Evolutionary conservation across 2,888 invertebrate genomes (phyloP).

Genomic region (Coenonympha arcania): DNA sequence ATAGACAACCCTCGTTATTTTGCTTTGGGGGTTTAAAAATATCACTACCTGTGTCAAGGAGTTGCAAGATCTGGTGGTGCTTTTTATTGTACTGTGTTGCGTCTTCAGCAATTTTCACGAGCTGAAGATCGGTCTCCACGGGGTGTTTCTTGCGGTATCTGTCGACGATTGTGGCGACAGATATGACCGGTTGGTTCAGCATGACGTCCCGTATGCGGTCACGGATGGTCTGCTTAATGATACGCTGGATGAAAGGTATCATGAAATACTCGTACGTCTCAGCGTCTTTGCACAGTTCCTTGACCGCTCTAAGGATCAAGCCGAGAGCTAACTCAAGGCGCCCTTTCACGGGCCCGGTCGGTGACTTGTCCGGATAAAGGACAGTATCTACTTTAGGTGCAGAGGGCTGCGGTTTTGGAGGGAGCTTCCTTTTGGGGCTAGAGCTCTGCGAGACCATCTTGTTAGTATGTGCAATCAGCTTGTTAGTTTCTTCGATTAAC

Average conservation of each 20-base stretch:
- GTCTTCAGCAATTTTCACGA: conserved; percentile 39
- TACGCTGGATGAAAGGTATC: conserved; percentile 30
- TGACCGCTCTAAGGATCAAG: conserved; percentile 46
- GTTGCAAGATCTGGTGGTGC: conserved; percentile 22
- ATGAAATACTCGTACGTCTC: conserved; percentile 25
- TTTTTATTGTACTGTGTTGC: conserved; percentile 21
- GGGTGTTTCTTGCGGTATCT: conserved; percentile 45
- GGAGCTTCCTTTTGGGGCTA: background rate
- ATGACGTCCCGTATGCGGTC: conserved; percentile 48
- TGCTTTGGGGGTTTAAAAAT: background rate
- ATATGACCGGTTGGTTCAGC: conserved; percentile 44
- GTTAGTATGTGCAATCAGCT: background rate
- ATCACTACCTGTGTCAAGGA: conserved; percentile 38
- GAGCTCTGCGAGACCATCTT: conserved; percentile 3
- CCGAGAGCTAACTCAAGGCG: conserved; percentile 59
- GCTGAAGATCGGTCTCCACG: conserved; percentile 40
- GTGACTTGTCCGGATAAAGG: conserved; percentile 37
- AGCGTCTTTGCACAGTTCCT: conserved; percentile 21
- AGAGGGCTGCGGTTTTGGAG: background rate
- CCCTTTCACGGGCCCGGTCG: conserved; percentile 43
- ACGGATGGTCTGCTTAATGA: conserved; percentile 50
- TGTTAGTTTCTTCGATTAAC: conserved; percentile 9
- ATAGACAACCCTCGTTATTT: background rate
- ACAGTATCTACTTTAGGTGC: conserved; percentile 20
- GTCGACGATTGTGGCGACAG: conserved; percentile 33